phyloP scores from a whole-genome alignment of 1,140 invertebrate genomes.

The Drosophila erecta region DNA sequence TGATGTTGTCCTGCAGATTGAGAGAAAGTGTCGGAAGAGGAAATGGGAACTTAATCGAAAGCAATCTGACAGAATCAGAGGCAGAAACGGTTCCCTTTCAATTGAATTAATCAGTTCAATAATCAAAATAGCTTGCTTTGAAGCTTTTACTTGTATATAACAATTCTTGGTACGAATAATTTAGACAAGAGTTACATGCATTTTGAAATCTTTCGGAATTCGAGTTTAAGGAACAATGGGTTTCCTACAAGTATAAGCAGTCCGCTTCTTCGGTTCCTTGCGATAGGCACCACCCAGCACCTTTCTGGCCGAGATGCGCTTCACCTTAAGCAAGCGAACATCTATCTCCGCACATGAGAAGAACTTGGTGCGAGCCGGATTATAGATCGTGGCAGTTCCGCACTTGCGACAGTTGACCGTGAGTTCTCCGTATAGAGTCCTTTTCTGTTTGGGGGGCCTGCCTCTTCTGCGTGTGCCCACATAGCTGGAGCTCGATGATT shows the following conservation, averaged over 20 bases:
- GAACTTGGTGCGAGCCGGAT: neutral
- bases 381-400: neutral
- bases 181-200: no score
- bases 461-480: neutral
- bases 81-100: neutral
- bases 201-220: no score
- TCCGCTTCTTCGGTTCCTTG: neutral
- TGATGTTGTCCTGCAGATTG: slow-evolving; percentile 5
- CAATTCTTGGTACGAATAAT: no score
- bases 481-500: no score
- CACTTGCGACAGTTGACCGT: neutral
- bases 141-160: neutral
- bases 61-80: neutral
- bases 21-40: neutral
- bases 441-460: neutral
- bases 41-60: slow-evolving; percentile 1
- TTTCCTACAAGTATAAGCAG: no score
- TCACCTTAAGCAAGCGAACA: neutral
- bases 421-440: neutral
- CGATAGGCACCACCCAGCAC: neutral
- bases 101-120: no score
- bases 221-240: no score
- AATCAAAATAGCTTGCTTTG: no score
- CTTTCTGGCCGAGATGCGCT: neutral
- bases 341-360: neutral